Evolutionary conservation across 2,113 vertebrate species (phyloP).

Genomic region (Mirza zaza): DNA sequence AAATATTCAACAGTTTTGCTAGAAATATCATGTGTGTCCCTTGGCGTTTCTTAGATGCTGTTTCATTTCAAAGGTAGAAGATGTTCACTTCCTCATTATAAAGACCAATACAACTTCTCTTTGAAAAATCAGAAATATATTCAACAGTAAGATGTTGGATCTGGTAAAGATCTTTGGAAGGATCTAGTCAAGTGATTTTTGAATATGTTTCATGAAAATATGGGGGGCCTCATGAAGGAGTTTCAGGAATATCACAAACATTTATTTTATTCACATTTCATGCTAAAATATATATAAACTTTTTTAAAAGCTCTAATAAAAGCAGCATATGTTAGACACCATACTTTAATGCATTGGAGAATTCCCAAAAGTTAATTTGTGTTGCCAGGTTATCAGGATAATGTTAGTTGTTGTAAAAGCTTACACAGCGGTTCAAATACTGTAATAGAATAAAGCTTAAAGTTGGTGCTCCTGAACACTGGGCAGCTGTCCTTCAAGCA

Average conservation of each 20-base stretch:
- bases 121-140: constrained; percentile 49
- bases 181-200: background rate
- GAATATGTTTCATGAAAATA: constrained; percentile 6
- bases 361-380: background rate
- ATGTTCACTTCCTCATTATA: background rate
- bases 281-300: constrained; percentile 13
- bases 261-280: constrained; percentile 51
- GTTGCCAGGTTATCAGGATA: background rate
- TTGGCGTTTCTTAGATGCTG: background rate
- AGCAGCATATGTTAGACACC: background rate
- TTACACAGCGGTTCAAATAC: background rate
- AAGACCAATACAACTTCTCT: background rate
- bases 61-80: constrained; percentile 24
- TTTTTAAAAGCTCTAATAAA: constrained; percentile 24
- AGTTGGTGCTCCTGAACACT: background rate
- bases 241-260: background rate
- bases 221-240: background rate
- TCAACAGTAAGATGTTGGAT: background rate
- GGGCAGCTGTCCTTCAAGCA: background rate
- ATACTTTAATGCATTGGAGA: constrained; percentile 2
- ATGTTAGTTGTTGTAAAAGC: background rate
- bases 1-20: background rate
- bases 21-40: background rate
- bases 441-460: background rate
- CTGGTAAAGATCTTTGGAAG: background rate